Conservation (phyloP, 2,113 vertebrate species). For the Nannospalax galili region DNA sequence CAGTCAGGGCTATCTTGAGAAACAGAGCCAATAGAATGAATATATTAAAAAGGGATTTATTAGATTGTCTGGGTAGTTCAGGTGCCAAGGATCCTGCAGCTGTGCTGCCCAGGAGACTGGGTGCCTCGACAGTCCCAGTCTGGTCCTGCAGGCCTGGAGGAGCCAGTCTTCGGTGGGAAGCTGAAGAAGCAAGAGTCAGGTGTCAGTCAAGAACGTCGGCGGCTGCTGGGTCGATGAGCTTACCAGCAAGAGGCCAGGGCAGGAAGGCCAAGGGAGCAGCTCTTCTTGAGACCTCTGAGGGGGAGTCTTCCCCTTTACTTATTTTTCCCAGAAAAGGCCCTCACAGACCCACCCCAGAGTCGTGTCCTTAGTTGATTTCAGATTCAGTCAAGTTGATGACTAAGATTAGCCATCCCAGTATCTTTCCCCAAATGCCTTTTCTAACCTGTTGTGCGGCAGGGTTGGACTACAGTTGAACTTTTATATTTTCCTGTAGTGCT, state of each 20-base stretch:
- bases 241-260: background rate
- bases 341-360: no score
- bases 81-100: no score
- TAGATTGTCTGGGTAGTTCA: no score
- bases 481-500: background rate
- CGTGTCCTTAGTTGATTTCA: background rate
- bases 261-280: background rate
- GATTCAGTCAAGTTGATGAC: no score
- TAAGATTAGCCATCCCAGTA: background rate
- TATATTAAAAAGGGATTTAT: no score
- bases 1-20: no score
- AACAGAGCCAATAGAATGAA: no score
- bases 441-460: background rate
- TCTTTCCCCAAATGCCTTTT: background rate
- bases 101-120: no score
- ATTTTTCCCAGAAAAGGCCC: background rate
- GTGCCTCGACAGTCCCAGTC: no score
- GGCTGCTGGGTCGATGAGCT: background rate
- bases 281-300: background rate
- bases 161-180: background rate
- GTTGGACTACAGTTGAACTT: background rate
- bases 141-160: no score
- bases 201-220: background rate
- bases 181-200: background rate
- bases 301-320: background rate